These are phyloP conservation scores for Tetrapedia diversipes DNA, from an alignment of 2,888 invertebrate genomes.

Conservation along the genomic window DNA sequence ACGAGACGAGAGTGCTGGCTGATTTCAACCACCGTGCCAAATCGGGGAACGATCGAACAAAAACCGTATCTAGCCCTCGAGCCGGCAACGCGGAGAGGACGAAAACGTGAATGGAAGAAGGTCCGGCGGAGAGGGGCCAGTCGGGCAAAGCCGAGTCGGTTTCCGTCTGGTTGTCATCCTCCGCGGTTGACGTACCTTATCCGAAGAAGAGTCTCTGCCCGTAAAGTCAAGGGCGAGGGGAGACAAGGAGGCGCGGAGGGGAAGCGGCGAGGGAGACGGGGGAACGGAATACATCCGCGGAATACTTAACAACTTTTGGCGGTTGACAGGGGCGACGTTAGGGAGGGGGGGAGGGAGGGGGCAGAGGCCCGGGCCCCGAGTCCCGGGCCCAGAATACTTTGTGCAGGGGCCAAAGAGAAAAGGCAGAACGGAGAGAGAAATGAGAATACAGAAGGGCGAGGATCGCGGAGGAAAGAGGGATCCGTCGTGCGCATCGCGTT, in stretches of 20 bases:
- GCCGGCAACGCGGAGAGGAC: neutral
- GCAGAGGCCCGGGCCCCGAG: constrained; percentile 21
- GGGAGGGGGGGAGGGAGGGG: constrained; percentile 22
- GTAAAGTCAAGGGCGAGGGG: constrained; percentile 27
- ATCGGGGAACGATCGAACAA: neutral
- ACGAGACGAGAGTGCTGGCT: neutral
- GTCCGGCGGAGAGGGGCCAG: constrained; percentile 34
- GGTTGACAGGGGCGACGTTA: constrained; percentile 41
- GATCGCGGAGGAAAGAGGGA: neutral
- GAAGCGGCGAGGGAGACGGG: constrained; percentile 3
- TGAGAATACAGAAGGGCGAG: constrained; percentile 14
- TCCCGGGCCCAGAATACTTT: constrained; percentile 48
- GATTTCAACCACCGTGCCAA: neutral
- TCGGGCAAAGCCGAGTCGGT: constrained; percentile 40
- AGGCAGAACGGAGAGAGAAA: constrained; percentile 15
- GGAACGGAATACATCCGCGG: constrained; percentile 73
- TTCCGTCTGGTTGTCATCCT: constrained; percentile 66
- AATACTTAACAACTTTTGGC: constrained; percentile 76
- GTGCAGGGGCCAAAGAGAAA: constrained; percentile 48
- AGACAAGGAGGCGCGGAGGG: neutral
- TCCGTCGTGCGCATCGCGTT: constrained; percentile 68
- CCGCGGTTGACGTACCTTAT: constrained; percentile 68
- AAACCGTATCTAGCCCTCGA: constrained; percentile 25
- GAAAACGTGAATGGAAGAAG: constrained; percentile 66
- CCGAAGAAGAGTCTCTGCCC: constrained; percentile 62